Evolutionary conservation across 2,888 invertebrate species (phyloP).

Genomic region (Nezara viridula): DNA sequence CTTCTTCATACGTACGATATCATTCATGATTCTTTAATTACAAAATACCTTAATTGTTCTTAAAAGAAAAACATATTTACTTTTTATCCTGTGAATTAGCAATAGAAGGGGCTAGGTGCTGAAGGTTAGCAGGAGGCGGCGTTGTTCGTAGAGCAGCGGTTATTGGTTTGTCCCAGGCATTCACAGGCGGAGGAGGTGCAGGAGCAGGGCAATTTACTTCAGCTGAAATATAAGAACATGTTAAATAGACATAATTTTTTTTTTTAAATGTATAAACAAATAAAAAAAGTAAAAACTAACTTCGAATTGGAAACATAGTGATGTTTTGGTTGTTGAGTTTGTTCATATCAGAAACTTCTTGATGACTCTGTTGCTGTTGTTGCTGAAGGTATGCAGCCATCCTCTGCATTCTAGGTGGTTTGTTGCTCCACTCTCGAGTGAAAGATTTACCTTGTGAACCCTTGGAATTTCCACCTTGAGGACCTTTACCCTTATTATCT

Average conservation of each 20-base stretch:
- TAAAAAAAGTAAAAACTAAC: constrained; percentile 62
- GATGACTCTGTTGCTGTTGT: constrained; percentile 68
- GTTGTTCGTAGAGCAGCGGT: constrained; percentile 77
- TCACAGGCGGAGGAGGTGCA: constrained; percentile 80
- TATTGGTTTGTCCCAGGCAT: constrained; percentile 90
- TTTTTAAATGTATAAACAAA: background rate
- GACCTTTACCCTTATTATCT: constrained; percentile 68
- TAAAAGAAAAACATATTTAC: constrained; percentile 47
- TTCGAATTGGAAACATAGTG: constrained; percentile 66
- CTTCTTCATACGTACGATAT: too few species aligned
- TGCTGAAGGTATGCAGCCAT: constrained; percentile 72
- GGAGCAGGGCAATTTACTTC: constrained; percentile 62
- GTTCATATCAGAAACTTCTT: constrained; percentile 66
- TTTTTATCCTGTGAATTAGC: constrained; percentile 64
- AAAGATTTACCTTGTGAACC: constrained; percentile 58
- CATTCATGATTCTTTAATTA: too few species aligned
- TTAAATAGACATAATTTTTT: background rate
- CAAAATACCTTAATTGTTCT: too few species aligned
- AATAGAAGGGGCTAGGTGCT: constrained; percentile 68
- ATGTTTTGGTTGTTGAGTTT: constrained; percentile 67
- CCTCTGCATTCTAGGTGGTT: constrained; percentile 71
- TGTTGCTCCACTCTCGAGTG: constrained; percentile 62
- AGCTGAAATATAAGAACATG: constrained; percentile 37
- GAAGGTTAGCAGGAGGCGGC: constrained; percentile 67
- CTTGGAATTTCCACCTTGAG: constrained; percentile 67